These are phyloP conservation scores for Tetropium fuscum DNA, from an alignment of 2,888 invertebrate species.

Conservation along the genomic window DNA sequence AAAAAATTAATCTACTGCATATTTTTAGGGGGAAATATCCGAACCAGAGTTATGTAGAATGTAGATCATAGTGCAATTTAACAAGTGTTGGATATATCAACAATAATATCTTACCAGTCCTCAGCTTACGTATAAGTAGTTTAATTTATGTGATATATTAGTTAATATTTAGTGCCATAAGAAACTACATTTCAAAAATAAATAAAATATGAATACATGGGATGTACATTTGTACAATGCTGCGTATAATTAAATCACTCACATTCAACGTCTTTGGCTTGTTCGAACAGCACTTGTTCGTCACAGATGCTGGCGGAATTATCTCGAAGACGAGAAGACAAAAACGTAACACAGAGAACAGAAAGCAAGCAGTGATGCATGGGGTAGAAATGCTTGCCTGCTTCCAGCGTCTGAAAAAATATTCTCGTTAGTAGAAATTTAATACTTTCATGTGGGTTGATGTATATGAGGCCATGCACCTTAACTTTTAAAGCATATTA, in stretches of 20 bases:
- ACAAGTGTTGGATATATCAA: no score
- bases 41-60: no score
- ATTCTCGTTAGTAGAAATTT: conserved; percentile 13
- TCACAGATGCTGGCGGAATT: conserved; percentile 53
- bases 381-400: conserved; percentile 55
- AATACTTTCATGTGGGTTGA: background rate
- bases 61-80: no score
- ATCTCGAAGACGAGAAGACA: conserved; percentile 55
- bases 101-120: no score
- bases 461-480: background rate
- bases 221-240: conserved; percentile 53
- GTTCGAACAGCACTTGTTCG: conserved; percentile 38
- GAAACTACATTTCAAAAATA: conserved; percentile 54
- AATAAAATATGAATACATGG: conserved; percentile 29
- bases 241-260: conserved; percentile 39
- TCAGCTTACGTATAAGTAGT: no score
- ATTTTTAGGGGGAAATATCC: no score
- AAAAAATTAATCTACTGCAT: no score
- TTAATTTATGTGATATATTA: no score
- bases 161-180: conserved; percentile 62
- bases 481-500: background rate
- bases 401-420: conserved; percentile 61
- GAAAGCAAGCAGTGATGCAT: conserved; percentile 54
- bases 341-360: conserved; percentile 50
- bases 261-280: conserved; percentile 56